Conservation (phyloP, 2,888 invertebrate species). For the Euzetes globulus region DNA sequence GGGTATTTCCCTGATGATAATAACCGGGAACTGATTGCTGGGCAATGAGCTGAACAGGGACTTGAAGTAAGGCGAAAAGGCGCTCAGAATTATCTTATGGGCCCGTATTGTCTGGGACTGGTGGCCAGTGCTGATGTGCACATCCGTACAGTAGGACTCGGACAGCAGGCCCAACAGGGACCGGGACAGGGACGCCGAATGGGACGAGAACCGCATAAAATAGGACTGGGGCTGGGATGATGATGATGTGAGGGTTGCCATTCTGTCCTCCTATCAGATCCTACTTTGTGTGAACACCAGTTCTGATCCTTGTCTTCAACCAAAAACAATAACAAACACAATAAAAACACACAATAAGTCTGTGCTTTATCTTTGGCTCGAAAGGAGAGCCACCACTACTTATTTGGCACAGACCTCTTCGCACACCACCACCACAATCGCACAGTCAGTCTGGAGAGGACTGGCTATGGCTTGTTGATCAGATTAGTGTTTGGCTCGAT, state of each 20-base stretch:
- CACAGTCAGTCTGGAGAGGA: no score
- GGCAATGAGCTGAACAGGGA: constrained; percentile 34
- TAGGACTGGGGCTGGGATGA: neutral
- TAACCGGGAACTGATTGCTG: constrained; percentile 27
- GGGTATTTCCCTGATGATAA: constrained; percentile 26
- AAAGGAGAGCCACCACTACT: no score
- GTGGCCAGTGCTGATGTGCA: constrained; percentile 24
- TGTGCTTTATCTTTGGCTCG: no score
- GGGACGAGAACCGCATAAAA: constrained; percentile 3
- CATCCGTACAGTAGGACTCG: constrained; percentile 29
- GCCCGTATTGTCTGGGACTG: constrained; percentile 29
- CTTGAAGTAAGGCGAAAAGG: constrained; percentile 35
- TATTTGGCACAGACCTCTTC: no score
- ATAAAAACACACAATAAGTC: no score
- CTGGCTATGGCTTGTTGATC: no score
- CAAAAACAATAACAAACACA: no score
- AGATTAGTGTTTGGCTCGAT: no score
- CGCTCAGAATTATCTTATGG: constrained; percentile 36
- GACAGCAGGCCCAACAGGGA: constrained; percentile 17
- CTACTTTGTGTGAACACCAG: neutral
- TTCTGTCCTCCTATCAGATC: neutral
- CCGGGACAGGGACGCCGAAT: constrained; percentile 6
- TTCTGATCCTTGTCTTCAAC: no score
- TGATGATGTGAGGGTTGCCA: neutral
- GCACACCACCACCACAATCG: no score